phyloP scores from a whole-genome alignment of 2,113 vertebrate species.

The Triplophysa rosa region DNA sequence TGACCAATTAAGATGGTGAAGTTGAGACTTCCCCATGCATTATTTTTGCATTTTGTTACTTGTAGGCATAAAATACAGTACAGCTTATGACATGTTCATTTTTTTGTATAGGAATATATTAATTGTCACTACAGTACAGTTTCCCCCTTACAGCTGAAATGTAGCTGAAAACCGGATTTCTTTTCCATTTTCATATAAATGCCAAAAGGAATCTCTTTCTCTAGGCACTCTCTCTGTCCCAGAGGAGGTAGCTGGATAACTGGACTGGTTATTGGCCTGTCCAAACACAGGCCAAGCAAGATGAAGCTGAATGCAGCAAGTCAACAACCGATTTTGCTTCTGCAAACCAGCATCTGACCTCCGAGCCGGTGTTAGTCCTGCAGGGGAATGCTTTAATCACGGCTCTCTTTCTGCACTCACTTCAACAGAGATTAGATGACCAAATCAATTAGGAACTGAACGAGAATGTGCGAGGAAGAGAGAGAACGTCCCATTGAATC shows the following conservation, averaged over 20 bases:
- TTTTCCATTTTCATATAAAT: not conserved
- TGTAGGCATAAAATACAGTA: too few species aligned
- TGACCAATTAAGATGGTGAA: too few species aligned
- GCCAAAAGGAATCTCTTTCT: not conserved
- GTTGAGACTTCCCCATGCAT: too few species aligned
- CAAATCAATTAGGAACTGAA: constrained; percentile 71
- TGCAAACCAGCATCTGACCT: constrained; percentile 69
- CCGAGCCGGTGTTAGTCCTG: constrained; percentile 49
- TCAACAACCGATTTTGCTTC: constrained; percentile 65
- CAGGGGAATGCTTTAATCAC: constrained; percentile 66
- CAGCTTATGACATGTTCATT: too few species aligned
- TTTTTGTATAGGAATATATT: not conserved
- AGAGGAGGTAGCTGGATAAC: constrained; percentile 42
- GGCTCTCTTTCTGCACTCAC: constrained; percentile 60
- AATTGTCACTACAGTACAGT: not conserved
- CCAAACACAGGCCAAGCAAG: constrained; percentile 57
- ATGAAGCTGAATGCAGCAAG: constrained; percentile 58
- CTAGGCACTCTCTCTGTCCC: not conserved
- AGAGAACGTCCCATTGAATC: constrained; percentile 4
- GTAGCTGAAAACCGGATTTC: not conserved
- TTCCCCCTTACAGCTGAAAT: not conserved
- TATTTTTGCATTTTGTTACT: too few species aligned
- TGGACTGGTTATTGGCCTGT: constrained; percentile 56
- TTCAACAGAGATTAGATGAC: constrained; percentile 70
- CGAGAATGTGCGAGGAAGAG: constrained; percentile 2